Evolutionary conservation across 2,113 vertebrate species (phyloP), one percentile per base, ranked within the genome.

Genomic region (Periophthalmodon schlosseri): DNA sequence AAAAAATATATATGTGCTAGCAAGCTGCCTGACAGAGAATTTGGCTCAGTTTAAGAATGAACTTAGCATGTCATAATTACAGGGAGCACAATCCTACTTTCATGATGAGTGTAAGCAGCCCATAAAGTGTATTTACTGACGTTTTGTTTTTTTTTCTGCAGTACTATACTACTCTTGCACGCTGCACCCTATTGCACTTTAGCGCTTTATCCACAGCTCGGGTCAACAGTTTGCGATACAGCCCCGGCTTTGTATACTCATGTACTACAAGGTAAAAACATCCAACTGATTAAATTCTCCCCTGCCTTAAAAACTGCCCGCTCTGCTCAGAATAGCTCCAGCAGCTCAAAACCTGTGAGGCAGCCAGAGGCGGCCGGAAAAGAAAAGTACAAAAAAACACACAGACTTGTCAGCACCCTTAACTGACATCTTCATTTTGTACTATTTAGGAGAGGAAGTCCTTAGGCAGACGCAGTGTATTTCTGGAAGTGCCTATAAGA

Each of bases 401-500:
- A 78, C 73, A 84, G 77, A 78, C 69, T 75, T 83, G 76, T 75
- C 80, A 87, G 84, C 78, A 79, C 65, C 80, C 67, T 86, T 83
- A 86, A 84, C 60, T 73, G 89, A 89, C 77, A 78, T 88, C 86
- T 92, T 80, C 71, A 89, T 91, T 83, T 72, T 70, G 73, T 63
- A 72, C 65, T 69, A 75, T 86, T 86, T 80, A 84, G 77, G 72
- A 77, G 56, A 75, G 70, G 78, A 83, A 72, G 56, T 89, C 73
- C 74, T 73, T 68, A 76, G 73, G 79, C 76, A 82, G 75, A 78
- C 73, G 56, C 63, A 76, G 69, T 74, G 75, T 72, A 83, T 82
- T 85, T 75, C 71, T 24, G 21, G 69, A 36, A 81, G 69, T 24
- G n/a, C 66, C 73, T 20, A 77, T 57, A 68, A 87, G 74, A 81